Base-by-base conservation (phyloP, 2,888 invertebrate species). In the Diploptera punctata region DNA sequence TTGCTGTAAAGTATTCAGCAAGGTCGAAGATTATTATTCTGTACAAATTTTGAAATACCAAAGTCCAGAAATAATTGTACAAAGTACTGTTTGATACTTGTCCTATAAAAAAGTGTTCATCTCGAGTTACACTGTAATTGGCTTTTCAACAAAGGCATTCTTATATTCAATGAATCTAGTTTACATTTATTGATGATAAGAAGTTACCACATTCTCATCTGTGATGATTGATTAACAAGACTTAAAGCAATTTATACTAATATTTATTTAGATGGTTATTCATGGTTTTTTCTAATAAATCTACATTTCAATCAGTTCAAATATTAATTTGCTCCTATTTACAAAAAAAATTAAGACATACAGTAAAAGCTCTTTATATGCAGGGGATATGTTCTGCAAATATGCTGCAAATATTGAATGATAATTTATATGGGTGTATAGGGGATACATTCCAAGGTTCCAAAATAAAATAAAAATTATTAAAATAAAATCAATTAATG, bases 21-120 rank as follows among this genome's bases (percentile, higher is more conserved):
- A 33, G 10, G 10, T 33, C 5, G 10, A 33, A n/a, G 47, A 47
- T 13, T 10, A n/a, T 57, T 57, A 24, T 13, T 29, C 21, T 57
- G 57, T 57, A 57, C 57, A 57, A 57, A 57, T 29, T 57, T 29
- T 57, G n/a, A 57, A 57, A 57, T 57, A 57, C 57, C 57, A 57
- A 57, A 57, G 57, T 57, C 29, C 57, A 57, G 31, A 54, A 7
- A 29, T 57, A 57, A 57, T 21, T 29, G 54, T 54, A 54, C 54
- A 54, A 54, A 54, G 26, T 26, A 26, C 21, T 54, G 31, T 24
- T 57, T 57, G 52, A 57, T 24, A 29, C 16, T 57, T 57, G 57
- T 57, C 57, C 31, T 57, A 29, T 29, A n/a, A 29, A 29, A n/a
- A 57, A 57, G 57, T 57, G 57, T 57, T 57, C 57, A 57, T 57